Base-by-base conservation (phyloP, 2,888 invertebrate genomes). In the Uloborus plumipes region DNA sequence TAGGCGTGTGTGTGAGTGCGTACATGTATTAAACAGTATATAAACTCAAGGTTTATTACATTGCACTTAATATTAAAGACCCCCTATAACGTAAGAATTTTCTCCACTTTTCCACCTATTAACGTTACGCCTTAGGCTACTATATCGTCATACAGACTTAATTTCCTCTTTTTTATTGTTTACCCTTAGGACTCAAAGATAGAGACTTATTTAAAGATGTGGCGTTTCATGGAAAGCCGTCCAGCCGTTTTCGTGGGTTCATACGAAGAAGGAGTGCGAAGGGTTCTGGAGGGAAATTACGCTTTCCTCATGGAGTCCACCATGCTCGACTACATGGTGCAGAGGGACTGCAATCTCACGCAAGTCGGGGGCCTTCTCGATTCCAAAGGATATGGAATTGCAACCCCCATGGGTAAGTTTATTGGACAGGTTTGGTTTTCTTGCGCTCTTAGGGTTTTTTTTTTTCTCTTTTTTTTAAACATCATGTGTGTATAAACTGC, bases 251-350 rank as follows among this genome's bases (percentile, higher is more conserved):
- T 98, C 87, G 96, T 97, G 0, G 92, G 93, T 69, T 94, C 94
- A 0, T 98, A 97, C 88, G 95, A 96, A 86, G 96, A 97, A 87
- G 99, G 98, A 0, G 94, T 98, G 39, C 92, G 93, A 86, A 91
- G 94, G 66, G 98, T 98, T 0, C 90, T 96, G 69, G 92, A 92
- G 71, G 97, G 95, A 0, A 94, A 98, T 89, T 99, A 98, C 89
- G 99, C 99, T 0, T 99, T 97, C 88, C 92, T 99, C 20, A 98
- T 99, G 95, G 99, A 99, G 90, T 98, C 97, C 0, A 97, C 98
- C 0, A 97, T 97, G 94, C 90, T 99, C 84, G 99, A 99, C 89
- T 99, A 98, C 88, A 93, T 94, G 14, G 95, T 96, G n/a, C 95
- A 96, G 89, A 91, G 98, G 65, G 95, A 98, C 88, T 99, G 98